These are phyloP conservation scores for Tribolium freemani DNA, from an alignment of 2,888 invertebrate species.

Conservation along the genomic window DNA sequence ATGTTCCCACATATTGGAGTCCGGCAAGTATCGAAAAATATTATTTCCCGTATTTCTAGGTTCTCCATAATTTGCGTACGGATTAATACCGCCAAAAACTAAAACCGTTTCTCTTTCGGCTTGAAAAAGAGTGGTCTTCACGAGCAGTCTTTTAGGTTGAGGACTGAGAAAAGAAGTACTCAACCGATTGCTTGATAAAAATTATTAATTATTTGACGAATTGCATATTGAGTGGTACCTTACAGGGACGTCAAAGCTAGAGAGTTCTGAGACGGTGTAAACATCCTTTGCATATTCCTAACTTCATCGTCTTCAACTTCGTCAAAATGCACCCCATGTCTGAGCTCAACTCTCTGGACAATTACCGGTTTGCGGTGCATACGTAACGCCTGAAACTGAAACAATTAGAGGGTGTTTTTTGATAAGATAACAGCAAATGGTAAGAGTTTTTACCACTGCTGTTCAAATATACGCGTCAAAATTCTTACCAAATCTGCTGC, in stretches of 20 bases:
- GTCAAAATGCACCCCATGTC: not conserved
- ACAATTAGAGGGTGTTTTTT: not conserved
- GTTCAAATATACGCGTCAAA: not conserved
- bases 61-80: slow-evolving; percentile 72
- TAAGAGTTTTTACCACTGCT: slow-evolving; percentile 41
- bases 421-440: slow-evolving; percentile 28
- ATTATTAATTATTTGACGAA: not conserved
- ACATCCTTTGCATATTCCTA: slow-evolving; percentile 16
- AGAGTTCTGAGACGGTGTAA: slow-evolving; percentile 27
- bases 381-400: not conserved
- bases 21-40: slow-evolving; percentile 74
- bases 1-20: slow-evolving; percentile 76
- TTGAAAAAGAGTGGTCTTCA: slow-evolving; percentile 69
- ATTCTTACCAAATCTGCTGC: slow-evolving; percentile 31
- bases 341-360: not conserved
- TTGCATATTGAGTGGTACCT: not conserved
- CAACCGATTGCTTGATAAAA: slow-evolving; percentile 46
- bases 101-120: slow-evolving; percentile 75
- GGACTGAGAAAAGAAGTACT: slow-evolving; percentile 49
- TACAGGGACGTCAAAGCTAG: slow-evolving; percentile 20
- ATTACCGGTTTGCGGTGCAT: not conserved
- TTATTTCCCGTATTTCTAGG: slow-evolving; percentile 75
- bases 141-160: slow-evolving; percentile 48
- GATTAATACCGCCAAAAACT: slow-evolving; percentile 80
- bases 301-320: slow-evolving; percentile 4